Percentiles rank a stretch among this genome's conserved stretches.
Conservation (phyloP, 2,888 invertebrate species). For the Phaonia tiefii region DNA sequence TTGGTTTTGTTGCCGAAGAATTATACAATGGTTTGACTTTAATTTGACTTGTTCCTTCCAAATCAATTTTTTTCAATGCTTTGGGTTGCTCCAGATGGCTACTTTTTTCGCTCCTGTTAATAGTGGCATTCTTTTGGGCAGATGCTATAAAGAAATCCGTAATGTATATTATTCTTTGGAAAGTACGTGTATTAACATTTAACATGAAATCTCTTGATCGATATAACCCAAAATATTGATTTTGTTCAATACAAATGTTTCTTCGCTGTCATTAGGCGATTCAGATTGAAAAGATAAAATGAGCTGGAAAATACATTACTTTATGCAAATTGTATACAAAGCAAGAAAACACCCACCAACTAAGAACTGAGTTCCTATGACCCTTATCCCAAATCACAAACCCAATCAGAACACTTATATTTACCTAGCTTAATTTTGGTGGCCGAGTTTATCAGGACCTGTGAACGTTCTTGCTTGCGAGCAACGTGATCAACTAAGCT, state of each 20-base stretch:
- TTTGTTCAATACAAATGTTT: no score
- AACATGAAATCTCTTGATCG: no score
- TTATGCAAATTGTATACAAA: no score
- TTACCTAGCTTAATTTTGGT: constrained; percentile 67
- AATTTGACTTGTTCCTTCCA: constrained; percentile 33
- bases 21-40: constrained; percentile 20
- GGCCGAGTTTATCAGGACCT: constrained; percentile 73
- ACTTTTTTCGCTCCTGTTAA: constrained; percentile 23
- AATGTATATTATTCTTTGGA: no score
- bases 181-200: no score
- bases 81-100: constrained; percentile 61
- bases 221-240: no score
- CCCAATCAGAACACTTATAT: neutral
- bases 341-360: neutral
- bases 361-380: neutral
- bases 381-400: neutral
- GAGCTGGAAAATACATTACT: no score
- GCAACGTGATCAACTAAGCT: constrained; percentile 84
- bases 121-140: constrained; percentile 53
- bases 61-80: constrained; percentile 70
- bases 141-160: constrained; percentile 55
- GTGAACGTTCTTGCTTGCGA: constrained; percentile 79
- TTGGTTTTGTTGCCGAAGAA: neutral
- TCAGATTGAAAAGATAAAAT: no score
- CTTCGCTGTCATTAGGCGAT: no score